Evolutionary conservation across 2,797 vertebrate species (phyloP).

Genomic region (Merluccius polli): DNA sequence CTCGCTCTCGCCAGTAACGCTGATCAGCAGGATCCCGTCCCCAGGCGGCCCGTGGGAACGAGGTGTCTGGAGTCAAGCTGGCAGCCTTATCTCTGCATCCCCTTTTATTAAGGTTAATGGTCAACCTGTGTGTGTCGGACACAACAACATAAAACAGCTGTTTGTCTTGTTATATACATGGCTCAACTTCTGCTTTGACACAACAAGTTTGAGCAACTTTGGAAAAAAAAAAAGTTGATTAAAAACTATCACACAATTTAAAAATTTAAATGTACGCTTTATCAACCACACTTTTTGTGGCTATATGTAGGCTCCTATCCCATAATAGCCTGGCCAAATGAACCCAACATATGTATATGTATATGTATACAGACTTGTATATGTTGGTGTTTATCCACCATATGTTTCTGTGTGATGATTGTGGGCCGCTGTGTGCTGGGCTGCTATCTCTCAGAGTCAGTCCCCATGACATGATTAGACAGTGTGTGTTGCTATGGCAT

Average conservation of each 20-base stretch:
- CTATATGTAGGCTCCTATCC: background rate
- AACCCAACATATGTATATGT: background rate
- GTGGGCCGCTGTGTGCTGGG: constrained; percentile 33
- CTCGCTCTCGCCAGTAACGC: background rate
- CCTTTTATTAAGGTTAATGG: background rate
- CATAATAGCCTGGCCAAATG: background rate
- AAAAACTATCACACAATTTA: background rate
- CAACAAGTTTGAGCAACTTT: background rate
- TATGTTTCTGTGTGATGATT: background rate
- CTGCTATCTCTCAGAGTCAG: constrained; percentile 63
- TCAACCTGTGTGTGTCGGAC: background rate
- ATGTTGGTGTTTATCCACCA: background rate
- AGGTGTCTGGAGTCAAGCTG: background rate
- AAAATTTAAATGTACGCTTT: background rate
- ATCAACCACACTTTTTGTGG: background rate
- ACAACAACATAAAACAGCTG: background rate
- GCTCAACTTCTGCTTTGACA: background rate
- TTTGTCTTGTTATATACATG: background rate
- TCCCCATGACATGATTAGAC: constrained; percentile 61
- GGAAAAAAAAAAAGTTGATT: background rate
- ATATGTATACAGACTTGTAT: background rate
- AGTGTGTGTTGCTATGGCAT: constrained; percentile 55
- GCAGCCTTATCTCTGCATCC: background rate
- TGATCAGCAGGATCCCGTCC: background rate
- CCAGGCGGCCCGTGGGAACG: background rate